Conservation (phyloP, 2,113 vertebrate genomes). For the Speoplatyrhinus poulsoni region DNA sequence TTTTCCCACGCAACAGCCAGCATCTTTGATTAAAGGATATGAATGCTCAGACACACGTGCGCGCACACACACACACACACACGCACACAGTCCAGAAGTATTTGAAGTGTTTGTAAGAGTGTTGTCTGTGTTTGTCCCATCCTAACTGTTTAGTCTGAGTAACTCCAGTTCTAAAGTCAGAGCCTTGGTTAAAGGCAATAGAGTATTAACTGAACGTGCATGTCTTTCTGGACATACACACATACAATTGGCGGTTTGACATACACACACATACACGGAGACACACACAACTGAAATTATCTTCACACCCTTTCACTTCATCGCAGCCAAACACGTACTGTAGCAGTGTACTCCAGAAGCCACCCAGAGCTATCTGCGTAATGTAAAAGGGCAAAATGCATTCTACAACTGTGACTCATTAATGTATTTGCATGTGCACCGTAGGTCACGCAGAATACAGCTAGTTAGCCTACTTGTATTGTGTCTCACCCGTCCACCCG, state of each 20-base stretch:
- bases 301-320: conserved; percentile 24
- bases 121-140: no score
- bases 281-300: conserved; percentile 15
- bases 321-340: background rate
- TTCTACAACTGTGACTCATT: conserved; percentile 37
- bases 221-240: conserved; percentile 21
- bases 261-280: conserved; percentile 14
- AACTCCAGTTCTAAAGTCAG: no score
- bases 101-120: conserved; percentile 3
- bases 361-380: conserved; percentile 18
- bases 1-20: conserved; percentile 11
- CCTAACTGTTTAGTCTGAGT: no score
- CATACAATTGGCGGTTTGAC: conserved; percentile 22
- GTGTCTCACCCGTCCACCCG: conserved; percentile 49
- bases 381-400: conserved; percentile 10
- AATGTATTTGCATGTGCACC: conserved; percentile 34
- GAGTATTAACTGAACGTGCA: no score
- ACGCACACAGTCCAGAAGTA: conserved; percentile 24
- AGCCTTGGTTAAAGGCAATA: no score
- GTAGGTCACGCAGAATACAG: conserved; percentile 20
- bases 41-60: conserved; percentile 13
- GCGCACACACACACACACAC: conserved; percentile 1
- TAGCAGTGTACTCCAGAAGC: conserved; percentile 13
- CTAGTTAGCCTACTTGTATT: conserved; percentile 50
- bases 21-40: conserved; percentile 53